phyloP scores from a whole-genome alignment of 2,113 vertebrate species.

The Vidua chalybeata region DNA sequence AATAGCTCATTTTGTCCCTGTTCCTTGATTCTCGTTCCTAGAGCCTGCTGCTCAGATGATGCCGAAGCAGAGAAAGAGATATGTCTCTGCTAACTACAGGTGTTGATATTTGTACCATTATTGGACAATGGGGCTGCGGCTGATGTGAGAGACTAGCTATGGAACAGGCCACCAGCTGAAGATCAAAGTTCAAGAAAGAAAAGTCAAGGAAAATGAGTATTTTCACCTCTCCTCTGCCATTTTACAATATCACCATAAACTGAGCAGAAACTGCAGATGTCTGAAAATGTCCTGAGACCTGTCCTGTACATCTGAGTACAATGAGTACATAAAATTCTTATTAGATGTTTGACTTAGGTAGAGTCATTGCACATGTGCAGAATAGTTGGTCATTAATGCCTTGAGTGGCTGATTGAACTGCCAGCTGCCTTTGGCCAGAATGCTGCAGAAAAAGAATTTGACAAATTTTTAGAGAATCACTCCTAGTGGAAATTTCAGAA shows the following conservation, averaged over 20 bases:
- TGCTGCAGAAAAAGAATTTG: background rate
- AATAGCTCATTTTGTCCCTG: background rate
- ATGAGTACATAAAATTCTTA: background rate
- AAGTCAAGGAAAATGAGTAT: background rate
- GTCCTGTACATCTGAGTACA: background rate
- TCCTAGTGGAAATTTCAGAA: background rate
- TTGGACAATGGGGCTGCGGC: background rate
- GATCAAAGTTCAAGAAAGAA: background rate
- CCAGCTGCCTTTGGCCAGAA: background rate
- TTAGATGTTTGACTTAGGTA: background rate
- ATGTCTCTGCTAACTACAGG: background rate
- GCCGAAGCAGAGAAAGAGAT: background rate
- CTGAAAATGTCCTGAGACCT: background rate
- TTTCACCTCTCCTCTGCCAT: background rate
- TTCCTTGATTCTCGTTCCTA: background rate
- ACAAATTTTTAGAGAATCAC: background rate
- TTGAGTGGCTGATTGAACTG: background rate
- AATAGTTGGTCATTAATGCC: background rate
- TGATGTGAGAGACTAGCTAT: background rate
- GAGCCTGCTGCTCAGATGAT: background rate
- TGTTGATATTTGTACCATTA: background rate
- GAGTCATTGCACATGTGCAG: background rate
- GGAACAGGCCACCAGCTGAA: background rate
- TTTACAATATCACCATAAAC: background rate
- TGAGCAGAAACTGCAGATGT: background rate